Evolutionary conservation across 2,113 vertebrate species (phyloP), one percentile per base, ranked within the genome.

Genomic region (Gopherus flavomarginatus): DNA sequence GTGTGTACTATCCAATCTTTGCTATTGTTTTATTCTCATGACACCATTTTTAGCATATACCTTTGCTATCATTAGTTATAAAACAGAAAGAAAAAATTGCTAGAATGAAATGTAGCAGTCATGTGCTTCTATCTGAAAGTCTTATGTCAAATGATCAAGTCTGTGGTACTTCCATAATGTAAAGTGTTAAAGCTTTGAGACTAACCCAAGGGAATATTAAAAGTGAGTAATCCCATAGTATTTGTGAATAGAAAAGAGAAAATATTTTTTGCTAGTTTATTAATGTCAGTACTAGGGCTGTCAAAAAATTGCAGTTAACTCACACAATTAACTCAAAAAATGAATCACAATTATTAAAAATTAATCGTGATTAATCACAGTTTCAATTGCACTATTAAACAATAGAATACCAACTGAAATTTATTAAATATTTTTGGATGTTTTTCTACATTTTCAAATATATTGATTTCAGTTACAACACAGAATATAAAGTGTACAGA

Each of bases 1-100:
- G 87, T 85, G 94, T 89, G 9, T 47, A 72, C 4, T 92, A 81
- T 83, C 29, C 86, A 77, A 81, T 92, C 93, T 92, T 9, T 94
- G 2, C 65, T 87, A 53, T 81, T 29, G 85, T 2, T 3, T 94
- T 50, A 89, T 83, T 93, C 38, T 31, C 26, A 65, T 29, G 93
- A 84, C 17, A 35, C 22, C 62, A 4, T 87, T 95, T 92, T 88
- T 89, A 11, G 21, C 38, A 75, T 5, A 79, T 93, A 92, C 21
- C 7, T 9, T n/a, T n/a, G 62, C 19, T n/a, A 65, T 87, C 87
- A 93, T 89, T 89, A 95, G 38, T 6, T 91, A 14, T 56, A 50
- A 87, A 75, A 12, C 5, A 3, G 72, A 13, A n/a, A 26, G 72
- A 12, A 87, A 72, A 92, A 53, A 92, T 27, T 57, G 29, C 80